A percentile compares a stretch with the other conserved stretches of the same genome.
Conservation (phyloP, 1,140 invertebrate genomes). For the Panonychus citri region DNA sequence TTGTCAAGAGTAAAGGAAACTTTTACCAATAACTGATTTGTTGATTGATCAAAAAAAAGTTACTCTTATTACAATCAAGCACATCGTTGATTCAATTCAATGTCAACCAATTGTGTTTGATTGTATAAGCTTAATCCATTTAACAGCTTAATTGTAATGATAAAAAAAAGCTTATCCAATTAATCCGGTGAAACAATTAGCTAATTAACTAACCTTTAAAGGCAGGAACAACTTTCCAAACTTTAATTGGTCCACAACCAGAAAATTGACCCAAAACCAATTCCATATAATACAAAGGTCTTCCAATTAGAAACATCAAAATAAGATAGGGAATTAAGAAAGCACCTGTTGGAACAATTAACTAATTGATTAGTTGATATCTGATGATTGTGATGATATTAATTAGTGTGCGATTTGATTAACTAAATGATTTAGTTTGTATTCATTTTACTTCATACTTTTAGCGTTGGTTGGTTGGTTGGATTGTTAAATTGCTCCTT, state of each 20-base stretch:
- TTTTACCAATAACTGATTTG: no score
- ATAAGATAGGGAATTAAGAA: conserved; percentile 32
- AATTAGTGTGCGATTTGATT: no score
- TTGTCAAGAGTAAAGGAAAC: no score
- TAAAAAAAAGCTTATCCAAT: neutral
- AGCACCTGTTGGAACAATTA: conserved; percentile 20
- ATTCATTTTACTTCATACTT: no score
- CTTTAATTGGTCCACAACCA: conserved; percentile 13
- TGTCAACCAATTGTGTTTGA: no score
- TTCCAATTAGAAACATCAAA: conserved; percentile 31
- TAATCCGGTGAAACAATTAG: neutral
- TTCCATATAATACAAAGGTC: conserved; percentile 29
- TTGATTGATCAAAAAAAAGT: no score
- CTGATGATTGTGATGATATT: no score
- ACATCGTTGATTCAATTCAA: neutral
- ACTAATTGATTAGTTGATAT: no score
- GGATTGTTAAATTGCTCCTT: no score
- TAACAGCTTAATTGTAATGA: neutral
- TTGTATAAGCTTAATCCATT: neutral
- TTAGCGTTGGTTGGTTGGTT: no score
- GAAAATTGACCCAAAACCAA: conserved; percentile 23
- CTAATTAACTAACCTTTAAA: conserved; percentile 13
- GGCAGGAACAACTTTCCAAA: conserved; percentile 17
- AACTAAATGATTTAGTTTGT: no score
- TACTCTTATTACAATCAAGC: no score